Percentiles rank a stretch among this genome's conserved stretches.
phyloP scores from a whole-genome alignment of 2,888 invertebrate species.

The Cartodere bifasciata region DNA sequence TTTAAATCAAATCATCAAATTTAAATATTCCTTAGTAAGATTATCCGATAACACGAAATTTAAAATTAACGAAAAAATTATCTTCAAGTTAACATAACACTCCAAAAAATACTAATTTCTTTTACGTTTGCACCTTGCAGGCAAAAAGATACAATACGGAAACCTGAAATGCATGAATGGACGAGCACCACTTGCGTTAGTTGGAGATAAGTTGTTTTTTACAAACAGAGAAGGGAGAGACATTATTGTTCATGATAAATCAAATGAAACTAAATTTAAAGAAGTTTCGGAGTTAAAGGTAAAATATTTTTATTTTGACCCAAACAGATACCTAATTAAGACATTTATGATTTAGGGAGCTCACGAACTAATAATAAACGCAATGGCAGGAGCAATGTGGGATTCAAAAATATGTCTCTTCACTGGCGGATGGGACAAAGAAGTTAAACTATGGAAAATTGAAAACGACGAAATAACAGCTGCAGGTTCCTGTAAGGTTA shows the following conservation, averaged over 20 bases:
- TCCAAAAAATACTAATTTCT: too few relatives aligned
- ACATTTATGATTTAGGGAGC: conserved; percentile 26
- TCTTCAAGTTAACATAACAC: too few relatives aligned
- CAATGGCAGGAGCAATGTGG: conserved; percentile 27
- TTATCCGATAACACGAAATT: too few relatives aligned
- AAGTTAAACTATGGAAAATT: conserved; percentile 35
- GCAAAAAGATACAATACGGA: conserved; percentile 21
- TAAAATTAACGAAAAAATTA: too few relatives aligned
- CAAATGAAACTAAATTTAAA: conserved; percentile 37
- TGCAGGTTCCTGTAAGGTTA: conserved; percentile 20
- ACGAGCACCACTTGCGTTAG: conserved; percentile 40
- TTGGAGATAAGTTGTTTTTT: conserved; percentile 36
- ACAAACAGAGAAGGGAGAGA: conserved; percentile 42
- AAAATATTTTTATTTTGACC: conserved; percentile 16
- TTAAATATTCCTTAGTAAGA: too few relatives aligned
- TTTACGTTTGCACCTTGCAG: too few relatives aligned
- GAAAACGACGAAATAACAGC: conserved; percentile 16
- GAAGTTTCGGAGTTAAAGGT: conserved; percentile 42
- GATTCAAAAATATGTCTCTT: conserved; percentile 27
- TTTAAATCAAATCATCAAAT: too few relatives aligned
- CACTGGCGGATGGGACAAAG: conserved; percentile 39
- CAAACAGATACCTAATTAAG: background rate
- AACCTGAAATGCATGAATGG: conserved; percentile 43
- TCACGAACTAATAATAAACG: conserved; percentile 38
- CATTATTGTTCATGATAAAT: conserved; percentile 41